These are phyloP conservation scores for Hemiprocne comata DNA, from an alignment of 2,113 vertebrate genomes.

Conservation along the genomic window DNA sequence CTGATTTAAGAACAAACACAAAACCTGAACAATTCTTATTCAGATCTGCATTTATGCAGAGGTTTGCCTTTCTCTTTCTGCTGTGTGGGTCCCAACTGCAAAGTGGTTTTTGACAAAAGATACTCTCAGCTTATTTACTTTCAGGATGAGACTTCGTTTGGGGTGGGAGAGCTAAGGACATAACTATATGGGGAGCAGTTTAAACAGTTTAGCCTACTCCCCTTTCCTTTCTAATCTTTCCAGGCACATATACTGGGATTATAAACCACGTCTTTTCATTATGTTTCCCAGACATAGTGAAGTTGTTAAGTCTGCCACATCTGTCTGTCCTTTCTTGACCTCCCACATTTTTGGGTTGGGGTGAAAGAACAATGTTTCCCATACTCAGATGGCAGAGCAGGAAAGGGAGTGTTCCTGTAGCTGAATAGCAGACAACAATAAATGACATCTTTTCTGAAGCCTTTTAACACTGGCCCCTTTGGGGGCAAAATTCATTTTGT, in stretches of 20 bases:
- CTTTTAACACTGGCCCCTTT: background rate
- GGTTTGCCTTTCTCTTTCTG: background rate
- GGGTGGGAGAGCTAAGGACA: background rate
- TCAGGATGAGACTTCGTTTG: background rate
- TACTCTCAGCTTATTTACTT: background rate
- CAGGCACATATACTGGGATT: background rate
- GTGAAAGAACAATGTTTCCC: background rate
- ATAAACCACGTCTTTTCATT: conserved; percentile 1
- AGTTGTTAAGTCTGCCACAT: conserved; percentile 23
- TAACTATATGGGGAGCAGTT: background rate
- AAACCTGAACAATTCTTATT: background rate
- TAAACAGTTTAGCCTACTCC: background rate
- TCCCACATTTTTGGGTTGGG: conserved; percentile 17
- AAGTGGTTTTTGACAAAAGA: background rate
- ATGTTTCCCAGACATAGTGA: background rate
- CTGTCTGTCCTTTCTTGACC: conserved; percentile 26
- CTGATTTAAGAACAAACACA: background rate
- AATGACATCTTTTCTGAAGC: background rate
- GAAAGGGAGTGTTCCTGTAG: background rate
- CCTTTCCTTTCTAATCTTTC: background rate
- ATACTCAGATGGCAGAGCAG: background rate
- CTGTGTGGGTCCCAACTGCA: background rate
- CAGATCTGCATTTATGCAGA: background rate
- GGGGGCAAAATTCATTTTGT: background rate
- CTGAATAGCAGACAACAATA: background rate